Conservation (phyloP, 2,113 vertebrate species). For the Cephalophus harveyi region DNA sequence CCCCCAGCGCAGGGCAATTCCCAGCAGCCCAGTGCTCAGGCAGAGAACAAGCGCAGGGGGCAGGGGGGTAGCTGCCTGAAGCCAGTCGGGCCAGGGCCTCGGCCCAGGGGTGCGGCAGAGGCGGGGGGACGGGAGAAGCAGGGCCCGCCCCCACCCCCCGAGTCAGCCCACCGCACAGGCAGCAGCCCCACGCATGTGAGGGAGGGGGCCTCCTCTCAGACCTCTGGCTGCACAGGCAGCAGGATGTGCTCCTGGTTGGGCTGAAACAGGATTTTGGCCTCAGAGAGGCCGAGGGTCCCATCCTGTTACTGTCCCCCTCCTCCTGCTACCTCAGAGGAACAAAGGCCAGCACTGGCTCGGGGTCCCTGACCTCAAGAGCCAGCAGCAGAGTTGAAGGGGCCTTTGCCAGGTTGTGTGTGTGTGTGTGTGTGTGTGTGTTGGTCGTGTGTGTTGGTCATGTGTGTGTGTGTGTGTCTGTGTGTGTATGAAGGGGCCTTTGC, state of each 20-base stretch:
- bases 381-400: neutral
- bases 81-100: neutral
- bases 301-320: neutral
- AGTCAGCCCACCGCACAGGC: neutral
- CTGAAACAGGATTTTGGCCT: fast-evolving
- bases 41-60: neutral
- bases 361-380: neutral
- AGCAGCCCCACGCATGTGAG: neutral
- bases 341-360: neutral
- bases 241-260: neutral
- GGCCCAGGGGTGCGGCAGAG: neutral
- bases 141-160: neutral
- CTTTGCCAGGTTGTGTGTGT: neutral
- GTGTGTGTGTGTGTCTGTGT: no score
- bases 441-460: no score
- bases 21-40: neutral
- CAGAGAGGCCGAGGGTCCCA: neutral
- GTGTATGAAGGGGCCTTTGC: neutral
- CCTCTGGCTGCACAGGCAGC: neutral
- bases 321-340: neutral
- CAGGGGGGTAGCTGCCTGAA: neutral
- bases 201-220: neutral
- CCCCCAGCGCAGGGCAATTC: neutral
- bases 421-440: neutral
- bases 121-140: neutral